Evolutionary conservation across 2,888 invertebrate species (phyloP).

Genomic region (Physocephala rufipes): DNA sequence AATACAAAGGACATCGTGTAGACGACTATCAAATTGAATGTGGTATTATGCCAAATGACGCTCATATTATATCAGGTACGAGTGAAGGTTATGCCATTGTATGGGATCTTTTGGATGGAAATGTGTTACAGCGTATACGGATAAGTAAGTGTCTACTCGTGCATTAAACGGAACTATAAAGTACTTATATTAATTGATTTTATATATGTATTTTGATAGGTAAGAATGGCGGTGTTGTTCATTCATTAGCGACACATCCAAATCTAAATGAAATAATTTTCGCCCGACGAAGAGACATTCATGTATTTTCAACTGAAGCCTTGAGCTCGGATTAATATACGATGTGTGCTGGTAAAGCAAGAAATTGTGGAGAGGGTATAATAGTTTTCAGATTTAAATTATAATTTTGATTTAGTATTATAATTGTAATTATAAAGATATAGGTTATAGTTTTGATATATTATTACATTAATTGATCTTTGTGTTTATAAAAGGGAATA

Average conservation of each 20-base stretch:
- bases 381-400: too few relatives aligned
- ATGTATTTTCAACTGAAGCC: constrained; percentile 54
- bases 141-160: constrained; percentile 49
- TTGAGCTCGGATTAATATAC: constrained; percentile 38
- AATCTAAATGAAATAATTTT: constrained; percentile 63
- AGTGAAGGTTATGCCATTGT: constrained; percentile 73
- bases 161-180: background rate
- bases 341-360: background rate
- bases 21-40: constrained; percentile 89
- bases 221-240: constrained; percentile 72
- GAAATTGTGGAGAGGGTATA: background rate
- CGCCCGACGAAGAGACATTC: constrained; percentile 60
- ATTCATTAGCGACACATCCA: constrained; percentile 86
- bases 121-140: constrained; percentile 66
- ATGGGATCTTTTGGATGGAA: constrained; percentile 88
- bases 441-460: too few relatives aligned
- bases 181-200: background rate
- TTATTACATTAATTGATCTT: too few relatives aligned
- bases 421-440: too few relatives aligned
- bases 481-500: too few relatives aligned
- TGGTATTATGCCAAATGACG: constrained; percentile 83
- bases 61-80: constrained; percentile 88
- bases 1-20: constrained; percentile 85
- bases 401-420: too few relatives aligned
- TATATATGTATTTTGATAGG: constrained; percentile 48